A percentile compares a stretch with the other conserved stretches of the same genome.
Evolutionary conservation across 2,113 vertebrate genomes (phyloP).

Genomic region (Synodontis membranacea): DNA sequence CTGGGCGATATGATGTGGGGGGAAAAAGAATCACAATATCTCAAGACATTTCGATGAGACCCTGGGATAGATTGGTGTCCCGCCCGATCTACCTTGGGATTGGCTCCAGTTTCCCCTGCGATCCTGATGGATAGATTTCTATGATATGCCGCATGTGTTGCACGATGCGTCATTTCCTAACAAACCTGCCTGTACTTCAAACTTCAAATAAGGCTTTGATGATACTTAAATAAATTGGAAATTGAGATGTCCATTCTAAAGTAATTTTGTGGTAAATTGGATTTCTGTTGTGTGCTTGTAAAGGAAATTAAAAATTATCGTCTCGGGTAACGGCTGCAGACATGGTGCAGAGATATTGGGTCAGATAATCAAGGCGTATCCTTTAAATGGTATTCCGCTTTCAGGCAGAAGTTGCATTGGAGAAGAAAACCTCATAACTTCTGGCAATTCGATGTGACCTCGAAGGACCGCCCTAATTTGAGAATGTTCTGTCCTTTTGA

Average conservation of each 20-base stretch:
- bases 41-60: background rate
- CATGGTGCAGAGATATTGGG: background rate
- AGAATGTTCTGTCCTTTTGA: constrained; percentile 1
- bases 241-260: background rate
- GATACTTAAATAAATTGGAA: no score
- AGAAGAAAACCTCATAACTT: constrained; percentile 11
- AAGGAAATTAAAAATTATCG: background rate
- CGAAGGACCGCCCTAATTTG: background rate
- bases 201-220: no score
- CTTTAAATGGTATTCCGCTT: background rate
- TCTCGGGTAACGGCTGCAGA: background rate
- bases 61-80: no score
- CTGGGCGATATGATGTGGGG: background rate
- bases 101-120: no score
- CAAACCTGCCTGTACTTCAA: no score
- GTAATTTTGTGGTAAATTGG: background rate
- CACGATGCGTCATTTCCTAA: no score
- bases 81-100: no score
- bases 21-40: background rate
- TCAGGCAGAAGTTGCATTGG: background rate
- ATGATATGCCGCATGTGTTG: background rate
- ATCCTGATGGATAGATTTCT: no score
- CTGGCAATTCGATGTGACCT: constrained; percentile 16
- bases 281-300: background rate
- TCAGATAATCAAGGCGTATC: background rate